A percentile compares a stretch with the other conserved stretches of the same genome.
These are phyloP conservation scores for Protobothrops mucrosquamatus DNA, from an alignment of 2,113 vertebrate species.

Conservation along the genomic window DNA sequence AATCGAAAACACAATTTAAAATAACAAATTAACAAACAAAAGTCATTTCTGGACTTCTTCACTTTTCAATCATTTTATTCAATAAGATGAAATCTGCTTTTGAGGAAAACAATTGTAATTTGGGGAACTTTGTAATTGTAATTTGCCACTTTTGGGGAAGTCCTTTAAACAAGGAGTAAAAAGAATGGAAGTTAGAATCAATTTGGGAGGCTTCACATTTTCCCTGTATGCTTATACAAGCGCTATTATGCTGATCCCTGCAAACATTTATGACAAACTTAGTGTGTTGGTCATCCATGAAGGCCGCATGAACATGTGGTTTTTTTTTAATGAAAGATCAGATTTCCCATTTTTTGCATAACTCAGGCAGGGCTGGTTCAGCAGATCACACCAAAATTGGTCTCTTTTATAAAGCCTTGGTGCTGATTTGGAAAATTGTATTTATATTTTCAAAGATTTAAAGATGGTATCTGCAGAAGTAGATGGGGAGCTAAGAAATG, in stretches of 20 bases:
- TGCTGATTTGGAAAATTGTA: not conserved
- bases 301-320: not conserved
- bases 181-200: not conserved
- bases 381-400: not conserved
- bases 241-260: not conserved
- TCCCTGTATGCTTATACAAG: not conserved
- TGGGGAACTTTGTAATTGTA: too few species aligned
- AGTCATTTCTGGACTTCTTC: not conserved
- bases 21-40: not conserved
- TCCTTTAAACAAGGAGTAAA: not conserved
- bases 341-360: not conserved
- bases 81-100: not conserved
- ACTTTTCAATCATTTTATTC: not conserved
- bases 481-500: not conserved
- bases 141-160: not conserved
- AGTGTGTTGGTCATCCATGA: not conserved
- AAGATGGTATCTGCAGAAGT: not conserved
- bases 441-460: not conserved
- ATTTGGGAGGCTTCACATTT: not conserved
- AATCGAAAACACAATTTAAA: not conserved
- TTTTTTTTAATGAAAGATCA: not conserved
- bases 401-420: not conserved
- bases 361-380: not conserved
- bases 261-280: not conserved
- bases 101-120: not conserved